phyloP scores from a whole-genome alignment of 2,888 invertebrate genomes.

The Uropetala carovei region DNA sequence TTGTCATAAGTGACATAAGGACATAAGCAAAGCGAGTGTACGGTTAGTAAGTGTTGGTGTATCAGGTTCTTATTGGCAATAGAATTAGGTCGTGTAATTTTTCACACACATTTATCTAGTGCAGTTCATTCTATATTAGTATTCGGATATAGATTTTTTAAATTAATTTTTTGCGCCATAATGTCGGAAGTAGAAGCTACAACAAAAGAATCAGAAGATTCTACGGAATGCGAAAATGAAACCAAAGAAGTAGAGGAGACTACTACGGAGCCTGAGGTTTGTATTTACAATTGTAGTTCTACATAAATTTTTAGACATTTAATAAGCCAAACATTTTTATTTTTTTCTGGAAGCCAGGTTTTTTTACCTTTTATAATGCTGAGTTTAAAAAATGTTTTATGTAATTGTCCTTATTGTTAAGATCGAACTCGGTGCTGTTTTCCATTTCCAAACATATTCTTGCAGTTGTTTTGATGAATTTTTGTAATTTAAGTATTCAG shows the following conservation, averaged over 20 bases:
- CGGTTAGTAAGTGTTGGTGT: not conserved
- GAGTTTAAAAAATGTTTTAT: not conserved
- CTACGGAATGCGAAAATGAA: conserved; percentile 49
- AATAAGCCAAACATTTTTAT: too few species aligned
- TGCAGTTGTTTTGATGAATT: not conserved
- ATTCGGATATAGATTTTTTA: not conserved
- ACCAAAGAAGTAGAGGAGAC: conserved; percentile 42
- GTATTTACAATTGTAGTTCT: not conserved
- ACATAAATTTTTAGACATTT: not conserved
- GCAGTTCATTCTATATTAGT: not conserved
- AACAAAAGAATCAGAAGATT: conserved; percentile 54
- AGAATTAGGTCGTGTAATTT: not conserved
- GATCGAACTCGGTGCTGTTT: not conserved
- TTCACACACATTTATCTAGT: not conserved
- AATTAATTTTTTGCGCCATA: not conserved
- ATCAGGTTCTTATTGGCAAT: not conserved
- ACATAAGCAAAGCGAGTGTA: not conserved
- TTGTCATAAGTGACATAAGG: conserved; percentile 51
- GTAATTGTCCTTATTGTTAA: not conserved
- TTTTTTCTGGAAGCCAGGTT: too few species aligned
- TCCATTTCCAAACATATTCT: not conserved
- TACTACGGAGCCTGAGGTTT: conserved; percentile 37
- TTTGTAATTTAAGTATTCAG: too few species aligned
- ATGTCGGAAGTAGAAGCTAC: conserved; percentile 51
- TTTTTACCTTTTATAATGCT: too few species aligned